Conservation (phyloP, 2,888 invertebrate species). For the Brenthis daphne region DNA sequence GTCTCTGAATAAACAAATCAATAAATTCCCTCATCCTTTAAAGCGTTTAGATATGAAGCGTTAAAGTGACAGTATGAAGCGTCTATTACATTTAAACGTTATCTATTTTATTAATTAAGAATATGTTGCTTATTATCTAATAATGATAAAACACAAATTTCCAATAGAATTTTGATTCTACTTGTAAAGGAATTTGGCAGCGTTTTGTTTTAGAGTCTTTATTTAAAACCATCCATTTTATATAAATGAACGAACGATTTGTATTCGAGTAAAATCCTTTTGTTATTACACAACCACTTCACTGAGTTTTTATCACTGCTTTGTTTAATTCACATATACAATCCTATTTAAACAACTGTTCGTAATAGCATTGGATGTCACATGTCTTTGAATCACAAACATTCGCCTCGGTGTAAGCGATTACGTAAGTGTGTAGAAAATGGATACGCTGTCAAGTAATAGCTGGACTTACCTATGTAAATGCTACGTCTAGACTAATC, state of each 20-base stretch:
- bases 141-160: slow-evolving; percentile 30
- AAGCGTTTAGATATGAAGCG: slow-evolving; percentile 10
- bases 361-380: background rate
- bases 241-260: slow-evolving; percentile 1
- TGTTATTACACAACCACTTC: slow-evolving; percentile 33
- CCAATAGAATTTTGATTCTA: slow-evolving; percentile 23
- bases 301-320: background rate
- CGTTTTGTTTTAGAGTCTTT: slow-evolving; percentile 27
- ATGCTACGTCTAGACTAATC: slow-evolving; percentile 60
- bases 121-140: slow-evolving; percentile 33
- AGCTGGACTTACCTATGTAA: slow-evolving; percentile 61
- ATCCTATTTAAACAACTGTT: background rate
- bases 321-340: background rate
- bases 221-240: background rate
- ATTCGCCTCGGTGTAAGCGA: background rate
- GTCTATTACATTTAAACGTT: slow-evolving; percentile 32
- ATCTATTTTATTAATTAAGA: slow-evolving; percentile 21
- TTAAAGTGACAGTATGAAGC: slow-evolving; percentile 33
- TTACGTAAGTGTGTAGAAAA: slow-evolving; percentile 37
- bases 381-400: background rate
- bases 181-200: slow-evolving; percentile 31
- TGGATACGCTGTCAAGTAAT: slow-evolving; percentile 49
- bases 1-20: background rate
- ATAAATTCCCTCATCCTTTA: background rate
- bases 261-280: background rate